Conservation (phyloP, 2,888 invertebrate genomes). For the Neocrepidodera transversa region DNA sequence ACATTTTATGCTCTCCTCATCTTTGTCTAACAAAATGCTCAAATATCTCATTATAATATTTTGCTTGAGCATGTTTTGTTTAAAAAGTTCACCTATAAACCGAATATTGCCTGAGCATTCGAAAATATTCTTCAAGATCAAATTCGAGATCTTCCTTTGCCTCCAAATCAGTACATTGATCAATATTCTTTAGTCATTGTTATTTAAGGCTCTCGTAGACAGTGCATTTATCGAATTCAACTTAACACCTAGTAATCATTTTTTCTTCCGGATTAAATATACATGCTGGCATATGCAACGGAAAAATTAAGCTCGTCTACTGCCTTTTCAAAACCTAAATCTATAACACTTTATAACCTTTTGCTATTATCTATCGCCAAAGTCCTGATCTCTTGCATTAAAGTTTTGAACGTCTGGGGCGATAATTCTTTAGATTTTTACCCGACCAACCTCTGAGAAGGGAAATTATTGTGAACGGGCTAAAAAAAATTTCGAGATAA, state of each 20-base stretch:
- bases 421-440: constrained; percentile 64
- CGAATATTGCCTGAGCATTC: constrained; percentile 79
- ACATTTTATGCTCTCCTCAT: constrained; percentile 93
- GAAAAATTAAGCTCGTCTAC: constrained; percentile 95
- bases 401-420: constrained; percentile 88
- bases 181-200: constrained; percentile 65
- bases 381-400: constrained; percentile 78
- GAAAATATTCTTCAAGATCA: constrained; percentile 77
- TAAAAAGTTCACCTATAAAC: constrained; percentile 84
- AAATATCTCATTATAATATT: constrained; percentile 91
- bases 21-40: constrained; percentile 74
- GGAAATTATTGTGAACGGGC: no score
- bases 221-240: constrained; percentile 85
- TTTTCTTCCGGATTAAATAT: constrained; percentile 75
- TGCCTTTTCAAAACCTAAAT: constrained; percentile 86
- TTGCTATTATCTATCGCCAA: constrained; percentile 81
- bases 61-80: constrained; percentile 85
- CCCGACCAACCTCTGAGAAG: no score
- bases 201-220: constrained; percentile 69
- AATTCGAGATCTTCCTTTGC: constrained; percentile 77
- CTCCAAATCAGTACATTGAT: constrained; percentile 64
- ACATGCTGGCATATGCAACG: constrained; percentile 90
- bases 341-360: constrained; percentile 66
- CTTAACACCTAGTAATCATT: constrained; percentile 80
- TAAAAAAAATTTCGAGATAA: no score